Evolutionary conservation across 2,113 vertebrate genomes (phyloP).

Genomic region (Pogona vitticeps): DNA sequence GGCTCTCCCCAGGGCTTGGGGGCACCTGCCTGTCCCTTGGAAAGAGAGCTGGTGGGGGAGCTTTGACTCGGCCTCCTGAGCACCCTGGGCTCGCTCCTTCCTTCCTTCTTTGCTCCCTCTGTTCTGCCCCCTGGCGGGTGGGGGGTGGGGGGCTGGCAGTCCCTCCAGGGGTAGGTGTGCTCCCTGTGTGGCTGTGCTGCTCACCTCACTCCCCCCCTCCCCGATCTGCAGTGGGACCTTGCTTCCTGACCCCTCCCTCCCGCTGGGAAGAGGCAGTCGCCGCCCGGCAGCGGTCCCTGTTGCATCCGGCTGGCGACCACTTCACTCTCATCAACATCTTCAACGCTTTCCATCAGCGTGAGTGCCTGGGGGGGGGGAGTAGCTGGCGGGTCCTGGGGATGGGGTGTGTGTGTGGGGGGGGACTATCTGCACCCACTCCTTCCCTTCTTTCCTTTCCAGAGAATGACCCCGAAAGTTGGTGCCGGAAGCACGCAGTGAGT

Average conservation of each 20-base stretch:
- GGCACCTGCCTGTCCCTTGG: no score
- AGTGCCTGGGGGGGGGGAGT: constrained; percentile 50
- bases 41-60: no score
- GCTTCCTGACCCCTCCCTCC: constrained; percentile 39
- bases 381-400: accelerated
- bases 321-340: constrained; percentile 88
- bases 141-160: no score
- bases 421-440: accelerated
- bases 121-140: no score
- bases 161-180: no score
- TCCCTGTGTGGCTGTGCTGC: neutral
- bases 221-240: constrained; percentile 47
- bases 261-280: constrained; percentile 75
- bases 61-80: no score
- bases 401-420: no score
- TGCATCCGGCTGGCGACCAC: constrained; percentile 84
- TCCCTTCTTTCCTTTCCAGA: constrained; percentile 66
- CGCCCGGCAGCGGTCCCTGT: constrained; percentile 77
- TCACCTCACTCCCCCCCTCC: neutral
- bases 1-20: no score
- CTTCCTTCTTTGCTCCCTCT: no score
- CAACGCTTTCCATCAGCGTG: constrained; percentile 85
- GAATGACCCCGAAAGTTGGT: constrained; percentile 87
- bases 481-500: constrained; percentile 82
- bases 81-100: no score